Percentiles rank a stretch among this genome's conserved stretches.
Conservation (phyloP, 2,113 vertebrate species). For the Mixornis gularis region DNA sequence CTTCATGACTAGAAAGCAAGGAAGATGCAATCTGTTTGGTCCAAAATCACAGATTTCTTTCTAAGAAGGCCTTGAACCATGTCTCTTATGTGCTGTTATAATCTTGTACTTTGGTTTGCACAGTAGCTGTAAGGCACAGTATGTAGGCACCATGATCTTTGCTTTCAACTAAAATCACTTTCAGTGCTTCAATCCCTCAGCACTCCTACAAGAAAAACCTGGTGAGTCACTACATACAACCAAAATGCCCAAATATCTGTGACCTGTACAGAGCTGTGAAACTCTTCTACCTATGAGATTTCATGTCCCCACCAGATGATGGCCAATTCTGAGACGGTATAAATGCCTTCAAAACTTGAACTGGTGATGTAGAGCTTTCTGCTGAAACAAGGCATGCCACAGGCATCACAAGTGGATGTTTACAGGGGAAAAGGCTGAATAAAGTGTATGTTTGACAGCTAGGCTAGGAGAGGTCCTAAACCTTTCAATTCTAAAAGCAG, state of each 20-base stretch:
- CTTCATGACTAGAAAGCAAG: not conserved
- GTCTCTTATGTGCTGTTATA: not conserved
- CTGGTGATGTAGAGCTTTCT: not conserved
- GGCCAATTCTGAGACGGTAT: not conserved
- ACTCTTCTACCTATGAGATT: not conserved
- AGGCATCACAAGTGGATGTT: not conserved
- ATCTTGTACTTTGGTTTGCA: not conserved
- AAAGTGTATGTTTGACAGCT: not conserved
- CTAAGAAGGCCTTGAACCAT: not conserved
- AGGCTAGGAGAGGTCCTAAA: not conserved
- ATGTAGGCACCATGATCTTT: rapidly evolving
- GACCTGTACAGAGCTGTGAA: not conserved
- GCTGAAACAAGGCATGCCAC: rapidly evolving
- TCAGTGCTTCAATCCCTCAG: not conserved
- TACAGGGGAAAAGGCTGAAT: rapidly evolving
- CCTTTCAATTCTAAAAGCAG: not conserved
- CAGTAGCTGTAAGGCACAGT: not conserved
- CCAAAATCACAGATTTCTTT: not conserved
- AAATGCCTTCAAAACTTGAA: not conserved
- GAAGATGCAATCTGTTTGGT: not conserved
- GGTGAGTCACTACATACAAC: not conserved
- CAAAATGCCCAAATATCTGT: not conserved
- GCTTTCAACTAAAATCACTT: not conserved
- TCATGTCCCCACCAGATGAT: not conserved
- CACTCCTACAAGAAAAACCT: not conserved